Evolutionary conservation across 2,113 vertebrate species (phyloP).

Genomic region (Pelvicachromis taeniatus): DNA sequence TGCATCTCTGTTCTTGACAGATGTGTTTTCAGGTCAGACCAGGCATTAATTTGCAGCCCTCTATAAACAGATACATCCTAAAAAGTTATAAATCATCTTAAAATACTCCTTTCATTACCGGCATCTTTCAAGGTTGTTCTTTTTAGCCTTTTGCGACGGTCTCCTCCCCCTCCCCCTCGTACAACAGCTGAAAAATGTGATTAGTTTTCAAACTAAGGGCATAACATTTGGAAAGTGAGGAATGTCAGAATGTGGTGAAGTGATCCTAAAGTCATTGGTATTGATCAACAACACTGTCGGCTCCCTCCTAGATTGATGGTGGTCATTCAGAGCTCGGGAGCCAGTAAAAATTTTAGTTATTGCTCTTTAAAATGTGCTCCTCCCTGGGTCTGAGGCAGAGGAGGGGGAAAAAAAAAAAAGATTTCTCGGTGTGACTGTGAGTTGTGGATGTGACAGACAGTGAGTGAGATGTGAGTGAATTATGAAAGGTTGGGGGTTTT

Average conservation of each 20-base stretch:
- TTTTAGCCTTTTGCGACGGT: not conserved
- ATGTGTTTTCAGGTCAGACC: not conserved
- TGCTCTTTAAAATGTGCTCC: conserved; percentile 35
- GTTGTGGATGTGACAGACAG: conserved; percentile 1
- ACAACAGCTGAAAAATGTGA: conserved; percentile 24
- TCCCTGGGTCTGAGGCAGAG: not conserved
- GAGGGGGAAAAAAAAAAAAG: not conserved
- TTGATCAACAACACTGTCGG: conserved; percentile 44
- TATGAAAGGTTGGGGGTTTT: not conserved
- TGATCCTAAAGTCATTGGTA: conserved; percentile 37
- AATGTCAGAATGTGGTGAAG: conserved; percentile 24
- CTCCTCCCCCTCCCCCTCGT: not conserved
- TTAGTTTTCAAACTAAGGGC: conserved; percentile 24
- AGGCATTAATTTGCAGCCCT: not conserved
- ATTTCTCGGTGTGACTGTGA: not conserved
- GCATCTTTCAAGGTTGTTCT: not conserved
- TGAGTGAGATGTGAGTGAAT: conserved; percentile 15
- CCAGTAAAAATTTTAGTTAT: conserved; percentile 17
- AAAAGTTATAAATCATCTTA: not conserved
- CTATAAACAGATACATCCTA: not conserved
- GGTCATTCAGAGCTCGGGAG: conserved; percentile 14
- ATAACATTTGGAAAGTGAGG: conserved; percentile 24
- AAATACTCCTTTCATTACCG: not conserved
- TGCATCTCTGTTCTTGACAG: not conserved
- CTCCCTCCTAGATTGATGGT: conserved; percentile 19